A percentile compares a stretch with the other conserved stretches of the same genome.
These are phyloP conservation scores for Oreochromis aureus DNA, from an alignment of 2,113 vertebrate species.

Conservation along the genomic window DNA sequence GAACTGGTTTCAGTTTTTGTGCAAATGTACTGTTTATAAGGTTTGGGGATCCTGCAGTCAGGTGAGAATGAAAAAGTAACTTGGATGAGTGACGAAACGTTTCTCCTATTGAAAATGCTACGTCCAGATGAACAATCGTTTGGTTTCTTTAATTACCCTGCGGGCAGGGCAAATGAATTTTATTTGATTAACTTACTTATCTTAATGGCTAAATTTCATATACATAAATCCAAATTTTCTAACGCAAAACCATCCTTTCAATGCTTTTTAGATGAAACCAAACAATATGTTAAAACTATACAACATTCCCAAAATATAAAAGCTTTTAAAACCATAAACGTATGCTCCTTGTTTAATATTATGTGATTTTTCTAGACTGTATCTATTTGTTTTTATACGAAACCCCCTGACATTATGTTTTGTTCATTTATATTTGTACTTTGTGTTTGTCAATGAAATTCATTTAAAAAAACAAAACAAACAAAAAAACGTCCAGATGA, in stretches of 20 bases:
- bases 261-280: not conserved
- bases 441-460: not conserved
- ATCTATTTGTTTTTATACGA: not conserved
- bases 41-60: not conserved
- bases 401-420: not conserved
- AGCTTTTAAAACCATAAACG: not conserved
- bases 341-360: not conserved
- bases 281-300: not conserved
- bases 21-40: not conserved
- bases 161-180: not conserved
- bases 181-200: not conserved
- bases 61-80: not conserved
- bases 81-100: not conserved
- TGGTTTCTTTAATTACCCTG: not conserved
- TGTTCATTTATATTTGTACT: not conserved
- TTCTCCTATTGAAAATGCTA: not conserved
- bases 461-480: fast-evolving
- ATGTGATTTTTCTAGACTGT: not conserved
- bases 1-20: not conserved
- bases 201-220: not conserved
- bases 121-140: not conserved
- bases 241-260: not conserved
- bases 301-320: not conserved
- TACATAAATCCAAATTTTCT: not conserved
- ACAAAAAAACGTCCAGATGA: fast-evolving